Conservation (phyloP, 2,888 invertebrate genomes). For the Drosophila barbarae region DNA sequence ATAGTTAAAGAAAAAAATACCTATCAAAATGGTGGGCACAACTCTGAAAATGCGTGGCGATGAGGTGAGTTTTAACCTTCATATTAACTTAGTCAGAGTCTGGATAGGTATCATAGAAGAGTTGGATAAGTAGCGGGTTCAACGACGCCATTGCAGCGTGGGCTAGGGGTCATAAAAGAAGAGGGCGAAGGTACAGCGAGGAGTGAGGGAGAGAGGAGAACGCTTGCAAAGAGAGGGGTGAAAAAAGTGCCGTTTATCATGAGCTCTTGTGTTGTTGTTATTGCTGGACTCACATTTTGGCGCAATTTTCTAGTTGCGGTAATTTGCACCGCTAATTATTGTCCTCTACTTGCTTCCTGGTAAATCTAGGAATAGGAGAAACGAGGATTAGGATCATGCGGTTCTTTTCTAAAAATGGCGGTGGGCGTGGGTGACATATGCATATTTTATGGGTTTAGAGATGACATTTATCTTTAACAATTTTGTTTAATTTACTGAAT, state of each 20-base stretch:
- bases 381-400: conserved; percentile 6
- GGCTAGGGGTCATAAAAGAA: conserved; percentile 4
- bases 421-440: conserved; percentile 4
- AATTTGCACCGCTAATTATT: conserved; percentile 48
- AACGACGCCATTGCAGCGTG: conserved; percentile 45
- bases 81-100: not conserved
- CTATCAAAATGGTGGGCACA: conserved; percentile 66
- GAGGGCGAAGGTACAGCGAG: not conserved
- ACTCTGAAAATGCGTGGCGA: conserved; percentile 60
- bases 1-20: conserved; percentile 3
- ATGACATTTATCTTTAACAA: too few species aligned
- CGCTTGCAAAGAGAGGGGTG: conserved; percentile 32
- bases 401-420: conserved; percentile 55
- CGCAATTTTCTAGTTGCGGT: conserved; percentile 37
- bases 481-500: too few species aligned
- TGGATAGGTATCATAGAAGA: not conserved
- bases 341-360: not conserved
- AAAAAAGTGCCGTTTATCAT: conserved; percentile 49
- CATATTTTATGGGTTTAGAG: not conserved
- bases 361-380: not conserved
- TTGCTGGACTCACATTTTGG: conserved; percentile 37
- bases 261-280: conserved; percentile 23
- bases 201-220: conserved; percentile 1
- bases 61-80: conserved; percentile 62
- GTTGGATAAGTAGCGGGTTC: conserved; percentile 7